Evolutionary conservation across 2,113 vertebrate species (phyloP).

Genomic region (Pelmatolapia mariae): DNA sequence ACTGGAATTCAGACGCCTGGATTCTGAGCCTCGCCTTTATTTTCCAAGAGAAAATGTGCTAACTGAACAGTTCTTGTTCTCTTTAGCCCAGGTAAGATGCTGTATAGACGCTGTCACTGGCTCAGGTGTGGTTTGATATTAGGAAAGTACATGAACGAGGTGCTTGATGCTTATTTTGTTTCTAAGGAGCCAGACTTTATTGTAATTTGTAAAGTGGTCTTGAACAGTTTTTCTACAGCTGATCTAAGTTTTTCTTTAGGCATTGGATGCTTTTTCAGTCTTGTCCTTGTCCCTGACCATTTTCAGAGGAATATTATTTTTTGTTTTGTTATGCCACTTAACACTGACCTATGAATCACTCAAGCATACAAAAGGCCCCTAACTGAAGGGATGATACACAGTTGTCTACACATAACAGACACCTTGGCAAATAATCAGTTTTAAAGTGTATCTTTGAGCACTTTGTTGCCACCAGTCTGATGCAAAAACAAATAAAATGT

Average conservation of each 20-base stretch:
- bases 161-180: background rate
- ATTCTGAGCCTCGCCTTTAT: background rate
- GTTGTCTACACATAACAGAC: background rate
- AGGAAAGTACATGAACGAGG: rapidly evolving
- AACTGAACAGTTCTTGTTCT: rapidly evolving
- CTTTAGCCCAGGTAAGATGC: rapidly evolving
- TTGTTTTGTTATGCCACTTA: background rate
- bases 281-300: background rate
- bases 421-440: background rate
- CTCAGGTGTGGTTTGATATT: background rate
- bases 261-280: background rate
- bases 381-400: background rate
- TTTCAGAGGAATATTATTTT: background rate
- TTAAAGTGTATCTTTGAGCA: background rate
- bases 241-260: background rate
- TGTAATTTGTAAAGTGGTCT: rapidly evolving
- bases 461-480: background rate
- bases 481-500: background rate
- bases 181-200: background rate
- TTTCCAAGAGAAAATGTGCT: background rate
- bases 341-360: background rate
- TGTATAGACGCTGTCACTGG: too few relatives aligned
- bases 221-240: background rate
- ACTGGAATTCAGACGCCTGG: rapidly evolving
- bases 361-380: background rate